Evolutionary conservation across 35 echinoderm and acorn worm species (phyloP).

Genomic region (Lytechinus pictus): DNA sequence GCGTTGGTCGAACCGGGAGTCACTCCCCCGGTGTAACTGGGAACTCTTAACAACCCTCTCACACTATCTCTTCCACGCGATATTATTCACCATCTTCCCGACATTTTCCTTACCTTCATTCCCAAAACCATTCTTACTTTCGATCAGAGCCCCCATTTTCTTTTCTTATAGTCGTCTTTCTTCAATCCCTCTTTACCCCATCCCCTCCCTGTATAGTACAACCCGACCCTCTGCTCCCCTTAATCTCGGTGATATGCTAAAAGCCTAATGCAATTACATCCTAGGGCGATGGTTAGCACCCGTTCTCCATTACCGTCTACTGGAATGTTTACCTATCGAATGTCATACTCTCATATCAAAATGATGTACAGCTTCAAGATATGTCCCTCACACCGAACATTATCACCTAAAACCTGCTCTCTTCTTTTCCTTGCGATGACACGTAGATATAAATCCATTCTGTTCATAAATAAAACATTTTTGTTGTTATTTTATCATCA

Average conservation of each 20-base stretch:
- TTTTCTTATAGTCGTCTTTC: background rate
- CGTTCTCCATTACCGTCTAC: background rate
- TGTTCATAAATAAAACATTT: background rate
- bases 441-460: too few species aligned
- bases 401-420: background rate
- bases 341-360: background rate
- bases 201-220: too few species aligned
- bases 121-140: too few species aligned
- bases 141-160: background rate
- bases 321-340: background rate
- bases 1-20: too few species aligned
- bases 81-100: too few species aligned
- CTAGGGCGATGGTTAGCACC: background rate
- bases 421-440: background rate
- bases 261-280: background rate
- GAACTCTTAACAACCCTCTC: too few species aligned
- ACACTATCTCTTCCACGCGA: too few species aligned
- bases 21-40: too few species aligned
- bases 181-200: background rate
- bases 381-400: background rate
- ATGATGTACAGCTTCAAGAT: background rate
- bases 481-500: background rate
- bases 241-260: slow-evolving; percentile 1
- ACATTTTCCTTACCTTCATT: too few species aligned
- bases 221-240: background rate